These are phyloP conservation scores for Dryococelus australis DNA, from an alignment of 2,888 invertebrate genomes.

Conservation along the genomic window DNA sequence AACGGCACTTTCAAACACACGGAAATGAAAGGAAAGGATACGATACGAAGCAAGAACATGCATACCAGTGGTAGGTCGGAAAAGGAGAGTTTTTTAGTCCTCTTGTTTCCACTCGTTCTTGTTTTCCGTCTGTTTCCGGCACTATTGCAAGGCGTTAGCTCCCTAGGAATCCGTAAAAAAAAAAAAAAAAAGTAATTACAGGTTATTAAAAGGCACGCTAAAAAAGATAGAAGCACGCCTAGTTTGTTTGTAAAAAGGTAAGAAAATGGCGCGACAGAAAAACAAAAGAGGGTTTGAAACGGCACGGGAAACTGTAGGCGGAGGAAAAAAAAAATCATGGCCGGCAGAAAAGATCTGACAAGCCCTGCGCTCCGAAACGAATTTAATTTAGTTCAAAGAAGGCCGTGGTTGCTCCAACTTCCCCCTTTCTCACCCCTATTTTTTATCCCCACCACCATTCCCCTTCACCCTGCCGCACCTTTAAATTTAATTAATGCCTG, in stretches of 20 bases:
- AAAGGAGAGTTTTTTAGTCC: background rate
- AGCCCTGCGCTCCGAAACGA: background rate
- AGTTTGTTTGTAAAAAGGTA: background rate
- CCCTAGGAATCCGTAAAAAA: background rate
- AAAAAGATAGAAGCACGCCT: background rate
- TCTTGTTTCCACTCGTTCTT: background rate
- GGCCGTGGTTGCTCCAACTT: slow-evolving; percentile 16
- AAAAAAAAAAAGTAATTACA: slow-evolving; percentile 3
- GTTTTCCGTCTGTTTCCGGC: background rate
- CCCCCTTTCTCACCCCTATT: background rate
- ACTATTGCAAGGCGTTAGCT: background rate
- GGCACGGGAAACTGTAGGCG: background rate
- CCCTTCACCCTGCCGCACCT: background rate
- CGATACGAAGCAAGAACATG: background rate
- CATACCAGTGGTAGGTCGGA: background rate
- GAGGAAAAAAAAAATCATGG: background rate
- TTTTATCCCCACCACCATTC: background rate
- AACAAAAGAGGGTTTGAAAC: background rate
- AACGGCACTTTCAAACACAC: background rate
- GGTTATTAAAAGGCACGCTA: background rate
- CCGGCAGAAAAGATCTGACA: slow-evolving; percentile 10
- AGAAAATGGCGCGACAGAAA: slow-evolving; percentile 8
- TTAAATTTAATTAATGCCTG: slow-evolving; percentile 26
- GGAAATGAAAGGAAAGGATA: background rate
- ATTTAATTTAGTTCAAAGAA: slow-evolving; percentile 16